Percentiles rank a stretch among this genome's conserved stretches.
phyloP scores from a whole-genome alignment of 2,113 vertebrate genomes.

The Antechinus flavipes region DNA sequence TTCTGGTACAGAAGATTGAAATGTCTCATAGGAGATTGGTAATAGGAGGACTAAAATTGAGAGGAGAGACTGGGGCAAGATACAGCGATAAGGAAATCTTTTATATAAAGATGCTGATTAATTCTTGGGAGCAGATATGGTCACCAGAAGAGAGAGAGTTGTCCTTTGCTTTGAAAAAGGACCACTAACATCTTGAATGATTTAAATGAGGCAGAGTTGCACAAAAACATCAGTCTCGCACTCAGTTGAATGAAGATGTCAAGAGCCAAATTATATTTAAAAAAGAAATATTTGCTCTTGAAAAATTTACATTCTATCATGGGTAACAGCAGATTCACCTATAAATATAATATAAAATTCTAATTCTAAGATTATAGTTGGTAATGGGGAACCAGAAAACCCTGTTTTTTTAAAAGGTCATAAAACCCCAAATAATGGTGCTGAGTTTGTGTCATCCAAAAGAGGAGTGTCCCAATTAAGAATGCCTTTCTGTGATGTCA shows the following conservation, averaged over 20 bases:
- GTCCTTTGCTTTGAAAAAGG: background rate
- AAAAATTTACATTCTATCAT: slow-evolving; percentile 35
- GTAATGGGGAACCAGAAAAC: background rate
- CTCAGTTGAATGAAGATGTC: background rate
- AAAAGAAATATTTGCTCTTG: background rate
- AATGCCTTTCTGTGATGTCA: background rate
- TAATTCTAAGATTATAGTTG: background rate
- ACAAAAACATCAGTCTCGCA: background rate
- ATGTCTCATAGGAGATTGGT: background rate
- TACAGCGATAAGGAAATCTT: background rate
- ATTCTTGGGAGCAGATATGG: background rate
- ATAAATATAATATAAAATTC: background rate
- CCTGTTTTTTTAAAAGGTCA: background rate
- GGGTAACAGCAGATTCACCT: background rate
- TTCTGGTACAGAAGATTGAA: background rate
- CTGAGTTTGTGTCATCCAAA: background rate
- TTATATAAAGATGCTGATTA: background rate
- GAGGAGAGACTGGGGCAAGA: background rate
- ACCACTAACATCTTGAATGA: background rate
- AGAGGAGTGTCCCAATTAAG: background rate
- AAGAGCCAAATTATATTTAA: background rate
- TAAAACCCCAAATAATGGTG: background rate
- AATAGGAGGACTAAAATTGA: background rate
- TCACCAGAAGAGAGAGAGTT: background rate
- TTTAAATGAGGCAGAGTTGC: background rate